Evolutionary conservation across 2,888 invertebrate species (phyloP).

Genomic region (Perithous albicinctus): DNA sequence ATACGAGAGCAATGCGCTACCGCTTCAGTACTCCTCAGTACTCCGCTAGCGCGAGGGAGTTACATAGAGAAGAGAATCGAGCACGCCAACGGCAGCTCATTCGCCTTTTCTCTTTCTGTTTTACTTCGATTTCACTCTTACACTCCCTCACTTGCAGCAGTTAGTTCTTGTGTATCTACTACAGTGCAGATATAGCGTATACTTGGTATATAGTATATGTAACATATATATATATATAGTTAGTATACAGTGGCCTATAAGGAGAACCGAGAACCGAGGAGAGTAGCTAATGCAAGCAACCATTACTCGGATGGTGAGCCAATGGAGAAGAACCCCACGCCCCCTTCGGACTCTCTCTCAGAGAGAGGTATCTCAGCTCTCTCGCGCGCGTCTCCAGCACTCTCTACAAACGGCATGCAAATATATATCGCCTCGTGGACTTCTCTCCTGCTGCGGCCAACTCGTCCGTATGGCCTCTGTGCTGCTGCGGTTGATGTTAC

Average conservation of each 20-base stretch:
- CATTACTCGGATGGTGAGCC: slow-evolving; percentile 84
- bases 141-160: slow-evolving; percentile 56
- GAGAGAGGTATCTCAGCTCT: slow-evolving; percentile 46
- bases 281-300: slow-evolving; percentile 83
- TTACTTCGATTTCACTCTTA: slow-evolving; percentile 53
- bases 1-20: slow-evolving; percentile 16
- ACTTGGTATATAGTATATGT: slow-evolving; percentile 20
- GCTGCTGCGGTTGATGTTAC: slow-evolving; percentile 46
- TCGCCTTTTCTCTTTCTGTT: slow-evolving; percentile 63
- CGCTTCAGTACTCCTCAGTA: slow-evolving; percentile 37
- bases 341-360: slow-evolving; percentile 81
- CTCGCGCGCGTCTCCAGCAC: slow-evolving; percentile 20
- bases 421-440: slow-evolving; percentile 76
- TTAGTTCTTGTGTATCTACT: slow-evolving; percentile 50
- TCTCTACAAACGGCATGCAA: slow-evolving; percentile 81
- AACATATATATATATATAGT: slow-evolving; percentile 6
- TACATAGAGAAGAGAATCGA: slow-evolving; percentile 50
- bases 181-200: slow-evolving; percentile 13
- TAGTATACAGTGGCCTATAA: slow-evolving; percentile 56
- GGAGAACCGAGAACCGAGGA: slow-evolving; percentile 67
- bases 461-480: slow-evolving; percentile 58
- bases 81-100: slow-evolving; percentile 47
- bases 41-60: slow-evolving; percentile 34
- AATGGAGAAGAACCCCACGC: slow-evolving; percentile 85
- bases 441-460: slow-evolving; percentile 67